Evolutionary conservation across 1,140 invertebrate genomes (phyloP).

Genomic region (Ridgeia piscesae): DNA sequence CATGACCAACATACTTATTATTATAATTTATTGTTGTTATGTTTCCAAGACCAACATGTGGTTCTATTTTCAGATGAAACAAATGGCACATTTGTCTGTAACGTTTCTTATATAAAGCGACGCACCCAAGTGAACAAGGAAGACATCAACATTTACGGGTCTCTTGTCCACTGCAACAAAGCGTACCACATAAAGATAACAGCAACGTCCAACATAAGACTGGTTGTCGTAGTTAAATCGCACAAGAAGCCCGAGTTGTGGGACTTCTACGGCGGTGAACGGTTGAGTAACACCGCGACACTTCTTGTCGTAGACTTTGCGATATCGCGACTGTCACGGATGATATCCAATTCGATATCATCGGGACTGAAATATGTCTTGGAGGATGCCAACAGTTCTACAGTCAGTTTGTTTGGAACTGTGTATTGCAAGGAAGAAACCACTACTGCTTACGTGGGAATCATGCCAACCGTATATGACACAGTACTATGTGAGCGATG

Average conservation of each 20-base stretch:
- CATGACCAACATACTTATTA: no score
- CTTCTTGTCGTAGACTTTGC: neutral
- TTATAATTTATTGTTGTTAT: no score
- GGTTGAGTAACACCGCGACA: neutral
- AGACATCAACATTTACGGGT: neutral
- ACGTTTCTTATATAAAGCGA: neutral
- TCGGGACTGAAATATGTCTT: neutral
- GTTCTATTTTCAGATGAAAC: neutral
- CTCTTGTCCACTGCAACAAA: neutral
- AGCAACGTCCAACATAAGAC: neutral
- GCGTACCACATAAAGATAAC: neutral
- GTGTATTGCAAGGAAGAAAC: neutral
- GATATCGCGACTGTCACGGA: neutral
- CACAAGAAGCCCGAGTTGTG: neutral
- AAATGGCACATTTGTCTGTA: neutral
- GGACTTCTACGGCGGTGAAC: neutral
- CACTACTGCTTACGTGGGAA: neutral
- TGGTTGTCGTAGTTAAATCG: neutral
- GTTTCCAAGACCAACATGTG: no score
- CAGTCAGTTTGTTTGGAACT: neutral
- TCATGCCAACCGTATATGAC: neutral
- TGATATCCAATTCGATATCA: neutral
- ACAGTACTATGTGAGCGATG: neutral
- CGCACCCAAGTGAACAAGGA: neutral
- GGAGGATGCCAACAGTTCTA: neutral